Percentiles rank a stretch among this genome's conserved stretches.
These are phyloP conservation scores for Diorhabda sublineata DNA, from an alignment of 1,140 invertebrate species.

Conservation along the genomic window DNA sequence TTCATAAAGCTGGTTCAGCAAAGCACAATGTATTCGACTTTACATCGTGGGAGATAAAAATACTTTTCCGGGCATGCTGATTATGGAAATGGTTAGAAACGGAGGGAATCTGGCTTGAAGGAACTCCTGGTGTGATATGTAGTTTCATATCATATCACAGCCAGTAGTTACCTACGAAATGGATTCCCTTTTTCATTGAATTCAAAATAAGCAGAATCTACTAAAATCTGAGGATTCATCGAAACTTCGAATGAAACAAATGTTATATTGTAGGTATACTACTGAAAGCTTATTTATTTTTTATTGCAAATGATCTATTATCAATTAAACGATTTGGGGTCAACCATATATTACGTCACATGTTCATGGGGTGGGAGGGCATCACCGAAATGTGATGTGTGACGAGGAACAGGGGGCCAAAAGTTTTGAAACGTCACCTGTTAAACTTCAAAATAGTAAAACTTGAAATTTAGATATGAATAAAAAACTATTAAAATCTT, in stretches of 20 bases:
- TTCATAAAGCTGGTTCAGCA: constrained; percentile 49
- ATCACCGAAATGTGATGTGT: no score
- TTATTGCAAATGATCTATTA: not conserved
- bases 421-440: not conserved
- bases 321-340: not conserved
- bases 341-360: no score
- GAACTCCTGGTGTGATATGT: constrained; percentile 49
- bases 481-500: no score
- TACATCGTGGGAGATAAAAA: constrained; percentile 31
- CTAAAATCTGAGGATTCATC: not conserved
- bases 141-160: constrained; percentile 45
- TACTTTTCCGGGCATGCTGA: not conserved
- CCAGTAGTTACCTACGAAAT: constrained; percentile 49
- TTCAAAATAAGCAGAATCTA: not conserved
- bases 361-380: no score
- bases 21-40: constrained; percentile 47
- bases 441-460: no score
- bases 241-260: no score
- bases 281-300: not conserved
- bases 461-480: no score
- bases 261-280: no score
- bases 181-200: constrained; percentile 33
- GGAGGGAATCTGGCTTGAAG: constrained; percentile 44
- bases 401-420: not conserved
- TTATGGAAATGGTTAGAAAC: not conserved